Percentiles rank a stretch among this genome's conserved stretches.
phyloP scores from a whole-genome alignment of 2,797 vertebrate genomes.

The Vultur gryphus region DNA sequence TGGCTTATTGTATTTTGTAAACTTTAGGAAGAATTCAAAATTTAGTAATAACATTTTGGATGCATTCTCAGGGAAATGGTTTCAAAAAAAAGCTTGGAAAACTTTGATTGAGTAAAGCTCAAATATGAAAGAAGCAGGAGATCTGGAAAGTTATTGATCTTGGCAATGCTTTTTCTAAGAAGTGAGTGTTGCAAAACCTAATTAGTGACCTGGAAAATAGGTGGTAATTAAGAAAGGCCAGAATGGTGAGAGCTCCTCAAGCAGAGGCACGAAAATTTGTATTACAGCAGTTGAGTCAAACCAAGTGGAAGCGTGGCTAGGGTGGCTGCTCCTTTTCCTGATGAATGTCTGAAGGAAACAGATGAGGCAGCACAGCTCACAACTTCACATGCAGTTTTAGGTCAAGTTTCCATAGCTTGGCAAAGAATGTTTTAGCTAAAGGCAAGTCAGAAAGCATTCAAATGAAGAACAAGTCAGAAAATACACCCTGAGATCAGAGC shows the following conservation, averaged over 20 bases:
- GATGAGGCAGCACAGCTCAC: background rate
- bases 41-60: background rate
- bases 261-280: background rate
- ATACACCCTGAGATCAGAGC: background rate
- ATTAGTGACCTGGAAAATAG: constrained; percentile 13
- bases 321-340: background rate
- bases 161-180: background rate
- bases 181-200: background rate
- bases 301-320: background rate
- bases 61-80: background rate
- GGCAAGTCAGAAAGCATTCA: background rate
- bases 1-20: background rate
- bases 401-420: background rate
- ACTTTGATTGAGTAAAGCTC: background rate
- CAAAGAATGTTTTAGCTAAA: background rate
- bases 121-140: background rate
- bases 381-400: background rate
- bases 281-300: background rate
- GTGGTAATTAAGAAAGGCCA: background rate
- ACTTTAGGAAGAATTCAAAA: background rate
- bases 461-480: background rate
- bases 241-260: background rate
- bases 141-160: background rate
- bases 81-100: background rate
- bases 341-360: background rate